A percentile compares a stretch with the other conserved stretches of the same genome.
Evolutionary conservation across 23 tunicate genomes (phyloP).

Genomic region (Clavelina lepadiformis): DNA sequence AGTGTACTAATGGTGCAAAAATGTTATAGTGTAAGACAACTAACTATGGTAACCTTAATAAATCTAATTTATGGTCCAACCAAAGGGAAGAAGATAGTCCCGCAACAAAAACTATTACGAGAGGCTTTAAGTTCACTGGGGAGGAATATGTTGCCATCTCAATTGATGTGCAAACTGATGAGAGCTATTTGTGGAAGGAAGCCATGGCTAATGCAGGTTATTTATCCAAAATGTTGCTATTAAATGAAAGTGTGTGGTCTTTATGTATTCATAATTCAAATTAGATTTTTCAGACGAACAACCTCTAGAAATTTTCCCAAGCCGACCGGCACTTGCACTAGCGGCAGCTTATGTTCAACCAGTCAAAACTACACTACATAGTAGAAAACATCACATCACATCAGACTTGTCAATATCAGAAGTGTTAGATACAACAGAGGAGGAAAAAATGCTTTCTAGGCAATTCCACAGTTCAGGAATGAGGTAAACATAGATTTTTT

Average conservation of each 20-base stretch:
- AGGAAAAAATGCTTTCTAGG: too few relatives aligned
- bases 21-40: too few relatives aligned
- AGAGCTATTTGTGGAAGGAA: conserved; percentile 46
- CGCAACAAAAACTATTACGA: conserved; percentile 24
- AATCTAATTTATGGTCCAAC: too few relatives aligned
- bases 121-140: conserved; percentile 51
- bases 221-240: background rate
- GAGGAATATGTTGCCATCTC: conserved; percentile 71
- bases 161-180: conserved; percentile 85
- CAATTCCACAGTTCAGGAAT: too few relatives aligned
- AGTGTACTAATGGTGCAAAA: too few relatives aligned
- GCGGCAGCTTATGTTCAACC: too few relatives aligned
- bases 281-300: background rate
- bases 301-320: background rate
- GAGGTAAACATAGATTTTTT: too few relatives aligned
- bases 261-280: background rate
- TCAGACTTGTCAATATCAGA: too few relatives aligned
- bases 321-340: background rate
- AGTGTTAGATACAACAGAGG: too few relatives aligned
- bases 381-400: too few relatives aligned
- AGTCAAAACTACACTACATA: too few relatives aligned
- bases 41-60: too few relatives aligned
- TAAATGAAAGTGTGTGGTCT: background rate
- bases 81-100: conserved; percentile 17
- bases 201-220: background rate